These are phyloP conservation scores for Clitarchus hookeri DNA, from an alignment of 2,888 invertebrate genomes.

Conservation along the genomic window DNA sequence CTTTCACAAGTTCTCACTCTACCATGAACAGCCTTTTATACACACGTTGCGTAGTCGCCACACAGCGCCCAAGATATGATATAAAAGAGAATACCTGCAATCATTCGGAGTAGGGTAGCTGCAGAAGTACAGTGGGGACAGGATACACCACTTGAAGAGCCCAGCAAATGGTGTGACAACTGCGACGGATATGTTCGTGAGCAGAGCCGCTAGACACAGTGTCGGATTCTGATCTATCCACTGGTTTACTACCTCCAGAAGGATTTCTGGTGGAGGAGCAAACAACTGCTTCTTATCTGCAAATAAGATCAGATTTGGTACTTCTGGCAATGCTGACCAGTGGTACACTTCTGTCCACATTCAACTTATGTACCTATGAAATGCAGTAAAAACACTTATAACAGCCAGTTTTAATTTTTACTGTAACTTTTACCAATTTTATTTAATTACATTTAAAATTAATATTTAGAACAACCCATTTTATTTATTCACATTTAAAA, in stretches of 20 bases:
- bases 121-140: constrained; percentile 64
- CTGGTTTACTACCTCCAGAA: constrained; percentile 70
- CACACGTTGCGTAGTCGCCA: no score
- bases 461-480: no score
- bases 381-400: no score
- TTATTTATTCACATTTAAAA: no score
- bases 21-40: no score
- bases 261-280: constrained; percentile 63
- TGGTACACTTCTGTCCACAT: no score
- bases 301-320: neutral
- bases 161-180: constrained; percentile 81
- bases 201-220: constrained; percentile 69
- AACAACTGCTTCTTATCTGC: constrained; percentile 49
- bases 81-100: neutral
- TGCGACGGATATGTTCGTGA: constrained; percentile 82
- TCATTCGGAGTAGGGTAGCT: neutral
- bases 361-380: no score
- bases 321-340: no score
- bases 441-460: no score
- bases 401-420: no score
- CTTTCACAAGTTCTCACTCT: no score
- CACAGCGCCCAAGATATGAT: neutral
- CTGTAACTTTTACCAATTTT: no score
- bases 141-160: constrained; percentile 73
- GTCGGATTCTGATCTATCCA: constrained; percentile 72